These are phyloP conservation scores for Papilio elwesi DNA, from an alignment of 2,888 invertebrate species.

Conservation along the genomic window DNA sequence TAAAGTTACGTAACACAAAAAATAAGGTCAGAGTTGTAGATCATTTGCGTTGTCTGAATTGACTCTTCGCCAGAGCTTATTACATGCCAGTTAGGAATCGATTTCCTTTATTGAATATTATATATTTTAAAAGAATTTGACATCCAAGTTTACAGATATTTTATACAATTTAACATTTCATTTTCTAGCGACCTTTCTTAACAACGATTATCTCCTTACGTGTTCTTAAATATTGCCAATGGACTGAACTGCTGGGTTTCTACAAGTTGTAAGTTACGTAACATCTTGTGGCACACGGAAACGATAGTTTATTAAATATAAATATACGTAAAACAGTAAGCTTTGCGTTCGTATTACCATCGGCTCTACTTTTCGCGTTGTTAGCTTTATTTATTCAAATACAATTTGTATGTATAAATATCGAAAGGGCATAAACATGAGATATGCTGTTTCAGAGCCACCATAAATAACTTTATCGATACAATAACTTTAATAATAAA, in stretches of 20 bases:
- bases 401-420: background rate
- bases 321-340: background rate
- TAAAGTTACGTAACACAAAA: constrained; percentile 16
- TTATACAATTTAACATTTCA: background rate
- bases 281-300: background rate
- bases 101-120: background rate
- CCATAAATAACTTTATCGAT: constrained; percentile 14
- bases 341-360: background rate
- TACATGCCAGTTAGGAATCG: constrained; percentile 8
- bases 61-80: constrained; percentile 19
- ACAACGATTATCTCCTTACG: background rate
- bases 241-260: too few species aligned
- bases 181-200: background rate
- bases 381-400: background rate
- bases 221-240: too few species aligned
- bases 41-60: background rate
- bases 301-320: too few species aligned
- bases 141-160: background rate
- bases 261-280: background rate
- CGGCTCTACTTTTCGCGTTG: too few species aligned
- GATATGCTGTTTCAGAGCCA: background rate
- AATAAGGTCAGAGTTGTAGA: constrained; percentile 16
- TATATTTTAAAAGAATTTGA: background rate
- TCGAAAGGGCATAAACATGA: background rate
- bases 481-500: constrained; percentile 17